Conservation (phyloP, 2,797 vertebrate genomes). For the Paedocypris micromegethes region DNA sequence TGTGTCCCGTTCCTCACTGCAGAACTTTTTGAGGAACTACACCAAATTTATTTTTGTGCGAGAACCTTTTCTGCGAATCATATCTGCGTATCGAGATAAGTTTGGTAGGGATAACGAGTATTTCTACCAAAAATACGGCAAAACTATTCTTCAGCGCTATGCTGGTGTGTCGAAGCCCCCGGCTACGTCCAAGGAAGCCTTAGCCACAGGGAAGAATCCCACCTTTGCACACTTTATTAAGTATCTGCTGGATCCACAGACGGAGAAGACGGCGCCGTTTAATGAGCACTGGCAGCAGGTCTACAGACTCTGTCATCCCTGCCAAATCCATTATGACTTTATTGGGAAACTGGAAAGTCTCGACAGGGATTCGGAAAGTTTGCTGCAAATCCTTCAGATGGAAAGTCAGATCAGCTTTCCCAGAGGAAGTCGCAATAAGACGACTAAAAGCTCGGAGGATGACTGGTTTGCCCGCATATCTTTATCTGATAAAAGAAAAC, state of each 20-base stretch:
- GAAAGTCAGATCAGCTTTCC: slow-evolving; percentile 71
- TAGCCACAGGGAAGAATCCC: slow-evolving; percentile 73
- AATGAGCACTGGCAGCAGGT: slow-evolving; percentile 92
- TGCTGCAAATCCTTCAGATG: slow-evolving; percentile 71
- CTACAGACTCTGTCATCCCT: slow-evolving; percentile 76
- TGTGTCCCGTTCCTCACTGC: slow-evolving; percentile 67
- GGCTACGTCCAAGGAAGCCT: slow-evolving; percentile 72
- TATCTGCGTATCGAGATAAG: slow-evolving; percentile 93
- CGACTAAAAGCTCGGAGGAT: slow-evolving; percentile 71
- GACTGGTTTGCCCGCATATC: slow-evolving; percentile 75
- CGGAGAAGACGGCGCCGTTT: slow-evolving; percentile 74
- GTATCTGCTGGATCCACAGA: slow-evolving; percentile 84
- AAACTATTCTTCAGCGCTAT: slow-evolving; percentile 77
- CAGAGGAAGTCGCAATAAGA: slow-evolving; percentile 69
- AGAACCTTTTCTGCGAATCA: slow-evolving; percentile 91
- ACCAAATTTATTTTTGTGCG: slow-evolving; percentile 94
- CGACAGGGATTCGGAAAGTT: slow-evolving; percentile 69
- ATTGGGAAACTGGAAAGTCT: slow-evolving; percentile 77
- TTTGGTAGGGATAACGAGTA: slow-evolving; percentile 80
- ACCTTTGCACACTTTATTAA: slow-evolving; percentile 86
- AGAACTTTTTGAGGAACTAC: slow-evolving; percentile 85
- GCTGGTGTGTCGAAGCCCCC: slow-evolving; percentile 73
- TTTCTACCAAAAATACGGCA: slow-evolving; percentile 79
- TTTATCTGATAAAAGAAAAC: slow-evolving; percentile 66
- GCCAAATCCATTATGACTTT: slow-evolving; percentile 80